Evolutionary conservation across 2,113 vertebrate genomes (phyloP).

Genomic region (Oxygymnocypris stewartii): DNA sequence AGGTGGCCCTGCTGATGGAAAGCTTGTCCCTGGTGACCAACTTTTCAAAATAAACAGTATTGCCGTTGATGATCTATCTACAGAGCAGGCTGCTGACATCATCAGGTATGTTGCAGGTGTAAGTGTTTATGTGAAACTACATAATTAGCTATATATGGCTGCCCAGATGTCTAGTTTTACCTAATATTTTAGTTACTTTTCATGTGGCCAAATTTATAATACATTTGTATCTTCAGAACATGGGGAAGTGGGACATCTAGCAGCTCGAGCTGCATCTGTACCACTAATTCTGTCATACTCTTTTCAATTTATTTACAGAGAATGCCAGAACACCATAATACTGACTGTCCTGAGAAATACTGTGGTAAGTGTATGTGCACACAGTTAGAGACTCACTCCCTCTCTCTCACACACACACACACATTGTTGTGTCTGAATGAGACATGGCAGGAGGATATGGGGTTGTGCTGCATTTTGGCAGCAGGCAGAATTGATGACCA

Average conservation of each 20-base stretch:
- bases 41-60: slow-evolving; percentile 86
- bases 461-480: neutral
- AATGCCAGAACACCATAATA: slow-evolving; percentile 80
- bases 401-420: neutral
- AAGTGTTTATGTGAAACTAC: slow-evolving; percentile 12
- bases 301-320: slow-evolving; percentile 72
- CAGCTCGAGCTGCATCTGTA: neutral
- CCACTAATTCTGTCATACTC: slow-evolving; percentile 12
- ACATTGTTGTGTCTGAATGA: neutral
- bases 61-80: slow-evolving; percentile 77
- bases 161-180: neutral
- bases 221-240: neutral
- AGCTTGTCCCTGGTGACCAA: slow-evolving; percentile 89
- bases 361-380: slow-evolving; percentile 75
- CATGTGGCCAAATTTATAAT: neutral
- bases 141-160: neutral
- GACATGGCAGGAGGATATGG: neutral
- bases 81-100: slow-evolving; percentile 81
- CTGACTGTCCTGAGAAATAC: slow-evolving; percentile 87
- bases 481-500: neutral
- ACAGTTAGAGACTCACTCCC: slow-evolving; percentile 21
- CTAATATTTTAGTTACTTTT: neutral
- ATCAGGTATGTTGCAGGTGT: slow-evolving; percentile 79
- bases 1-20: slow-evolving; percentile 91
- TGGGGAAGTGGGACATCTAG: neutral